phyloP scores from a whole-genome alignment of 2,888 invertebrate species.

The Cylloceria caligata region DNA sequence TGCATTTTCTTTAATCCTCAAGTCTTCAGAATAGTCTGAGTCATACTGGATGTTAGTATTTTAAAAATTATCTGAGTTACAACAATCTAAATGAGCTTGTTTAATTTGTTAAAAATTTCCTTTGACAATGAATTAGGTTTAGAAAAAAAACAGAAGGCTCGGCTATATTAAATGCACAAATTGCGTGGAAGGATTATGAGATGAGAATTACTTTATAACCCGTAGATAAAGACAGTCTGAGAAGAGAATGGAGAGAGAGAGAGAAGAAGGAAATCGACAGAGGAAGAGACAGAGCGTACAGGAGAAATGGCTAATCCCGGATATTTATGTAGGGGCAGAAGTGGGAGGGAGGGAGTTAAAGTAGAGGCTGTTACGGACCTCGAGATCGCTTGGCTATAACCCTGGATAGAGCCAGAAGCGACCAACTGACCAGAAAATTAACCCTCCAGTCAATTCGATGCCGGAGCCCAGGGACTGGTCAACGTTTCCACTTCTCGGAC shows the following conservation, averaged over 20 bases:
- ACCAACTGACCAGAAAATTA: conserved; percentile 85
- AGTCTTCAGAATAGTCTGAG: neutral
- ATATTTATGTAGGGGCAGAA: conserved; percentile 83
- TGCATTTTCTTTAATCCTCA: neutral
- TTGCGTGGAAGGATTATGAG: neutral
- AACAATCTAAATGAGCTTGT: no score
- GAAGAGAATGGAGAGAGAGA: conserved; percentile 68
- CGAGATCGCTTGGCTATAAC: conserved; percentile 83
- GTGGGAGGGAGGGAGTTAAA: conserved; percentile 74
- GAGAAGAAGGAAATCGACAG: conserved; percentile 69
- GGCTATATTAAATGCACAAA: neutral
- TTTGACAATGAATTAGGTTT: neutral
- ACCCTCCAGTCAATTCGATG: conserved; percentile 84
- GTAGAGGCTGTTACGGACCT: conserved; percentile 83
- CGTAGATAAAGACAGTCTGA: conserved; percentile 36
- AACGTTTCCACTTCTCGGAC: conserved; percentile 64
- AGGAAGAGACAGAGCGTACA: conserved; percentile 72
- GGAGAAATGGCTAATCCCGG: conserved; percentile 85
- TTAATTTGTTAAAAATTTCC: no score
- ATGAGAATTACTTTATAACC: neutral
- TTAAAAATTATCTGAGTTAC: neutral
- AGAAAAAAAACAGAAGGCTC: neutral
- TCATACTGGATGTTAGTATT: neutral
- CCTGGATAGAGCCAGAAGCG: conserved; percentile 84
- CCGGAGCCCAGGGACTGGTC: conserved; percentile 41